Base-by-base conservation (phyloP, 1,140 invertebrate species). In the Ostrea edulis region DNA sequence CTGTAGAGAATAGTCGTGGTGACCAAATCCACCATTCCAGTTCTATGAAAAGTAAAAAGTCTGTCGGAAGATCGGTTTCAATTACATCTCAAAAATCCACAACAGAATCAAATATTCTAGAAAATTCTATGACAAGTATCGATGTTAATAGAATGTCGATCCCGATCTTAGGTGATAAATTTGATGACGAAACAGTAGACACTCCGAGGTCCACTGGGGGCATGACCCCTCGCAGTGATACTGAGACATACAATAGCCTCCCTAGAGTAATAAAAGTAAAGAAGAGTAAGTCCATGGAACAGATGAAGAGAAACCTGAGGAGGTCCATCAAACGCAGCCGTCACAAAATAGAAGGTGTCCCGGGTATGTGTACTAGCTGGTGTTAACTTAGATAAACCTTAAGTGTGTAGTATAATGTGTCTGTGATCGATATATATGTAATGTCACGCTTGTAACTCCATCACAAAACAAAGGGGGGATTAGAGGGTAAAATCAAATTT, bases 121-220 rank as follows among this genome's bases (percentile, higher is more conserved):
- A 71, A 71, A 71, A 71, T 29, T 71, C 68, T 12, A 71, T 71
- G 68, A 71, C 68, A 29, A 71, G 68, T 35, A 71, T 71, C 12
- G 68, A 71, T 14, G 68, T 71, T 25, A 71, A 71, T 71, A 71
- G 22, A 71, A 71, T 71, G 68, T 71, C 68, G 25, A 71, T 71
- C 68, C 68, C 68, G 68, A 71, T 71, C 25, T 71, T 71, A 29
- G 29, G 25, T 71, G 22, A 71, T 71, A 25, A 11, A 71, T 71
- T 29, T 25, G 22, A 71, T 71, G 68, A 71, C n/a, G 55, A 25
- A 4, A 25, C 68, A 29, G 20, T 58, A 20, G 29, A 71, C 25
- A 71, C 68, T 14, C 68, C 68, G 4, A 71, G 68, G 8, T 71
- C 68, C 22, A 35, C 22, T 22, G 29, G 68, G 25, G 22, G 12